Conservation (phyloP, 2,888 invertebrate species). For the Holacanthella duospinosa region DNA sequence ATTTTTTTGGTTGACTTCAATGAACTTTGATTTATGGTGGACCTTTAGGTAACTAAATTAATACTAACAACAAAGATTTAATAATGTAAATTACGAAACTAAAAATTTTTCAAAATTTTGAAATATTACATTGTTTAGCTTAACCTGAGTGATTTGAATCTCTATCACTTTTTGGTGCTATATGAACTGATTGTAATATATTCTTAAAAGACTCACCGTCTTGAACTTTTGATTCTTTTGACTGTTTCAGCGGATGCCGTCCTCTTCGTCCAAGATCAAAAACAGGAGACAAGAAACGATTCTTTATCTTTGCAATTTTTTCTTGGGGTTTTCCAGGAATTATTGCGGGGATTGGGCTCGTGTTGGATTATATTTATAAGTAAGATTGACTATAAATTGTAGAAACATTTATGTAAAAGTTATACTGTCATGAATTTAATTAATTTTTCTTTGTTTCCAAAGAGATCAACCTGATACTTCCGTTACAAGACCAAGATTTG, state of each 20-base stretch:
- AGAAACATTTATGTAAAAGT: too few relatives aligned
- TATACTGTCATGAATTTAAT: too few relatives aligned
- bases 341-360: constrained; percentile 32
- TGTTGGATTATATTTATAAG: constrained; percentile 31
- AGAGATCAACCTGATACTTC: constrained; percentile 51
- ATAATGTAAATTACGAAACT: too few relatives aligned
- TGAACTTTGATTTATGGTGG: constrained; percentile 94
- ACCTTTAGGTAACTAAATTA: constrained; percentile 59
- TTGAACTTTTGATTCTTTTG: neutral
- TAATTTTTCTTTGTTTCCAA: too few relatives aligned
- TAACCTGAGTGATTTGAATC: neutral
- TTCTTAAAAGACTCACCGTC: neutral
- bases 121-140: neutral
- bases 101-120: too few relatives aligned
- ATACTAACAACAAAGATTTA: too few relatives aligned
- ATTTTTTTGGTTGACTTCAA: constrained; percentile 86
- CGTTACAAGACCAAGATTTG: constrained; percentile 62
- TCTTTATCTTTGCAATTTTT: constrained; percentile 31
- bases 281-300: constrained; percentile 34
- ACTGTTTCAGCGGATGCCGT: constrained; percentile 29
- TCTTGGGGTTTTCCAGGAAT: constrained; percentile 32
- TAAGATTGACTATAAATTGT: too few relatives aligned
- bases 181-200: neutral
- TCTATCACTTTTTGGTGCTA: neutral
- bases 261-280: constrained; percentile 32